Conservation (phyloP, 1,140 invertebrate genomes). For the Hycleus phaleratus region DNA sequence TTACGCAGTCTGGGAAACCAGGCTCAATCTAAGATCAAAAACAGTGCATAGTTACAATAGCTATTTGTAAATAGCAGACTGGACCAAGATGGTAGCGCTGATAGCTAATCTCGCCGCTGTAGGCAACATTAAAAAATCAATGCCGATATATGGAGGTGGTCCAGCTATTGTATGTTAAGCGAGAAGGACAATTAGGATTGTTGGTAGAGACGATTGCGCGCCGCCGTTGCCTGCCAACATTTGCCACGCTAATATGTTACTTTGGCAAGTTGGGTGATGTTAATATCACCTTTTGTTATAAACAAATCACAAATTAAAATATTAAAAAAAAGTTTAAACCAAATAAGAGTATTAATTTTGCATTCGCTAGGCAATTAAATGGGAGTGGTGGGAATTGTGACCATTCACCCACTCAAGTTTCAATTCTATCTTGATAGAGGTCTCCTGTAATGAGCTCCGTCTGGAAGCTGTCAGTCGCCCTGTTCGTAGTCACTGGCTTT, state of each 20-base stretch:
- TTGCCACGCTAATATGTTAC: conserved; percentile 13
- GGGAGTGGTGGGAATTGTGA: too few species aligned
- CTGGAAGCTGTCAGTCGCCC: conserved; percentile 17
- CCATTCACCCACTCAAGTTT: conserved; percentile 9
- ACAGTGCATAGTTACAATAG: conserved; percentile 21
- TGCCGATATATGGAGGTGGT: conserved; percentile 28
- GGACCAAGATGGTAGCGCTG: conserved; percentile 26
- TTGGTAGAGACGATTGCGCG: conserved; percentile 14
- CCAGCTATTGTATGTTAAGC: conserved; percentile 32
- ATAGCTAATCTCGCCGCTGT: conserved; percentile 30
- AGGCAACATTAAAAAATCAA: conserved; percentile 34
- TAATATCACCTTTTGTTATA: not conserved
- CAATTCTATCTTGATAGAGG: conserved; percentile 17
- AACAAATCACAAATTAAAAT: not conserved
- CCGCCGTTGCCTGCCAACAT: conserved; percentile 12
- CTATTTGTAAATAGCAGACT: conserved; percentile 31
- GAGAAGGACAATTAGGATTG: conserved; percentile 28
- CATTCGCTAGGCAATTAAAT: too few species aligned
- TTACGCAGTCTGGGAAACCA: conserved; percentile 17
- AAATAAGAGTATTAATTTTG: too few species aligned
- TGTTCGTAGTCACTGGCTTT: too few species aligned
- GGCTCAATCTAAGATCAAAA: conserved; percentile 1
- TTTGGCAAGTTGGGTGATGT: conserved; percentile 7
- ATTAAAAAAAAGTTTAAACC: too few species aligned
- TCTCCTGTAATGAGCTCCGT: conserved; percentile 18